phyloP scores from a whole-genome alignment of 1,140 invertebrate genomes.

The Epicauta chinensis region DNA sequence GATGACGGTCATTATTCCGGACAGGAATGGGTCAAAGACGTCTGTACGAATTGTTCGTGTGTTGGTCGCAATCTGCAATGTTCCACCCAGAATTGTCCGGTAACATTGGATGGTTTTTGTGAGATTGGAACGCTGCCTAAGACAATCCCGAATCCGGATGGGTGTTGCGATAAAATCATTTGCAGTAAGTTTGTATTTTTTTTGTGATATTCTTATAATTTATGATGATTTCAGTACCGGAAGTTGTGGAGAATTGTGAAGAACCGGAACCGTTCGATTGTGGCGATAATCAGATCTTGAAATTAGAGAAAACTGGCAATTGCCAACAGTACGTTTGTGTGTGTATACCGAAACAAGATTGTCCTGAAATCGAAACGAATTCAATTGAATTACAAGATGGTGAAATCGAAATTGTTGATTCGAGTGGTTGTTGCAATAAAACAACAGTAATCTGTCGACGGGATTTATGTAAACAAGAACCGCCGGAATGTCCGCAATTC shows the following conservation, averaged over 20 bases:
- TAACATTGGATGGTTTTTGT: conserved; percentile 50
- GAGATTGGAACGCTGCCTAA: conserved; percentile 45
- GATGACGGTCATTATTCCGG: conserved; percentile 46
- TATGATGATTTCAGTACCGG: too few species aligned
- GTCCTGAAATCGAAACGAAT: conserved; percentile 44
- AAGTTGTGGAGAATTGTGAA: too few species aligned
- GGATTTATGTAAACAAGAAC: conserved; percentile 48
- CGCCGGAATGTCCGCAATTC: conserved; percentile 54
- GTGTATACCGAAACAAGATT: conserved; percentile 63
- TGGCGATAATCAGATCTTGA: conserved; percentile 60
- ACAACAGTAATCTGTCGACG: conserved; percentile 52
- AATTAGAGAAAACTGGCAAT: conserved; percentile 51
- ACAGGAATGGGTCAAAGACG: conserved; percentile 55
- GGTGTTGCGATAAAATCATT: conserved; percentile 63
- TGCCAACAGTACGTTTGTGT: conserved; percentile 66
- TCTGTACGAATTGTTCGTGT: conserved; percentile 71
- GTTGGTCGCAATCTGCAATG: conserved; percentile 48
- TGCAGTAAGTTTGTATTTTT: conserved; percentile 48
- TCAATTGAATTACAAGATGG: conserved; percentile 52
- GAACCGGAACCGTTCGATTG: conserved; percentile 56
- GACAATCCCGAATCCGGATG: conserved; percentile 44
- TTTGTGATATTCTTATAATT: neutral
- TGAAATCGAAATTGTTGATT: conserved; percentile 26
- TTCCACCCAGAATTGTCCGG: conserved; percentile 51
- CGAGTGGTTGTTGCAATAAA: conserved; percentile 60